Evolutionary conservation across 1,140 invertebrate genomes (phyloP), one percentile per base, ranked within the genome.

Genomic region (Homarus americanus): DNA sequence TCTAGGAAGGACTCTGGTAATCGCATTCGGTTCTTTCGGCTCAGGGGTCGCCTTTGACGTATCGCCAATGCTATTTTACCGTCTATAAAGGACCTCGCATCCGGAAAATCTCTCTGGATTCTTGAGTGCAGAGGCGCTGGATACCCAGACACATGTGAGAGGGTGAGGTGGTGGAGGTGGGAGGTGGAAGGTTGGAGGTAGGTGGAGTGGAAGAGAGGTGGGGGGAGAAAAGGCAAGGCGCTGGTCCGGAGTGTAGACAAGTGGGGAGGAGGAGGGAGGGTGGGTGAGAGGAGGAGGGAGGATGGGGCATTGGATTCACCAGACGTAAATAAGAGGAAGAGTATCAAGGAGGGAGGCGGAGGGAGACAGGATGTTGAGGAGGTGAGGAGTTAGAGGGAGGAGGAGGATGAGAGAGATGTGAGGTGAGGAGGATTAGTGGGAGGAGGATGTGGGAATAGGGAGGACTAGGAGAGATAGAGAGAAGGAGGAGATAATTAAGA

Each of bases 11-110:
- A 58, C 7, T 49, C 15, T 49, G 20, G 63, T 82, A 82, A 82
- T 82, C 79, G 34, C n/a, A 32, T 82, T 82, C 44, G 32, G 0
- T 34, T 82, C 79, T 63, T 82, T 82, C 63, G 79, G 49, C 15
- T 7, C 20, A 58, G 32, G 49, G 53, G n/a, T 28, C 63, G 12
- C 24, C 79, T 82, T 82, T 82, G 79, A 82, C 32, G 53, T 53
- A 82, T 82, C 49, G 79, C 79, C 79, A 82, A 82, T 82, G 79
- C 79, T 82, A 82, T 82, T 82, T 82, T 63, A 49, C 63, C 79
- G 49, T n/a, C 79, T 82, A 36, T 63, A 82, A 82, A 82, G 79
- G 53, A 34, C 15, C 79, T 63, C 49, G 49, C 49, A 82, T 9
- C 24, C 79, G 79, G 79, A 82, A 82, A 82, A 82, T 82, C 79